Base-by-base conservation (phyloP, 92 coral and sea anemone genomes). In the Zoanthus solanderi region DNA sequence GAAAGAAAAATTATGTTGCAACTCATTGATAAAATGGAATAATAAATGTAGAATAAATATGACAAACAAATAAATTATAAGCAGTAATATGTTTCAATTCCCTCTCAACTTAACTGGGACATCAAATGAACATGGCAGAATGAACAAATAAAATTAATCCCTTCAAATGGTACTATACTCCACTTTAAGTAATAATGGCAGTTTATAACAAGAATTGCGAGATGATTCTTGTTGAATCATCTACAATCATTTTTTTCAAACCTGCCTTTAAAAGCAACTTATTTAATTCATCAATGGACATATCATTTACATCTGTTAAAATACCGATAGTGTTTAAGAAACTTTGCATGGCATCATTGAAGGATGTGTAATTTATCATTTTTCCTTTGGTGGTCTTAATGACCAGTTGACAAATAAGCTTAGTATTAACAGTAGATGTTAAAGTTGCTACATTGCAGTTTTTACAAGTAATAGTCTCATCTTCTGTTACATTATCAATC, bases 301-400 rank as follows among this genome's bases (percentile, higher is more conserved):
- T 65, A 65, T 65, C 71, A 65, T 28, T 0, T 65, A 65, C 71
- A 65, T 65, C 7, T 65, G 71, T 17, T 65, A 29, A 14, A 65
- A 65, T 17, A 65, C 71, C 12, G 42, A 71, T 2, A 67, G 46
- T 71, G 75, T 31, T 71, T 71, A 71, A 71, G 2, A 71, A 30
- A 71, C 71, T 28, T 71, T 71, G 75, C 75, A 71, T 71, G 75
- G 75, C 48, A 29, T 71, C 42, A 71, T 71, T 71, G 30, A 71
- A 71, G 75, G 45, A 71, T 71, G 75, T 71, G 75, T 71, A 31
- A 15, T 12, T 58, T 71, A 23, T 23, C 75, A 28, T 71, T 71
- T 71, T 71, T 71, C 75, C 75, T 71, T 71, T 34, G 12, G 44
- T 71, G 75, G 47, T 71, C 75, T 71, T 71, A 71, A 28, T 29